Base-by-base conservation (phyloP, 1,140 invertebrate species). In the Dreissena polymorpha region DNA sequence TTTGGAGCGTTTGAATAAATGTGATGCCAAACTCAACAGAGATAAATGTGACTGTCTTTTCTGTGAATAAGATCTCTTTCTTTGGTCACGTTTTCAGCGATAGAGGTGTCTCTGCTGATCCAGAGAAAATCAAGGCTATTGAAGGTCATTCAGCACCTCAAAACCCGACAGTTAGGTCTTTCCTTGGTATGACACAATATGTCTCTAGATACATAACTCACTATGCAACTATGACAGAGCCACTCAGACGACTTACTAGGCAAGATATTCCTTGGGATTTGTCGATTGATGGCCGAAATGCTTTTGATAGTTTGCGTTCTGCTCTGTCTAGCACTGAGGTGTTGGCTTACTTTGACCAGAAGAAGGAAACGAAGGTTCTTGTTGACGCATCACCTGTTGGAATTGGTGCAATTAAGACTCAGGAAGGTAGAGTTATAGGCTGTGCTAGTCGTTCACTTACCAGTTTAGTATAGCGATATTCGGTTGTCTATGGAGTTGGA, bases 361-460 rank as follows among this genome's bases (percentile, higher is more conserved):
- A 55, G 12, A 67, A 72, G 18, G 10, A 25, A 27, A 85, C 86
- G 0, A 39, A 75, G 14, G 16, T 87, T 12, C 6, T 77, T 29
- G 91, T 92, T 10, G 93, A 81, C 71, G 78, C 69, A 23, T 63
- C 23, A 90, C 71, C 93, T 92, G 23, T 90, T 92, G n/a, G 92
- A 87, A 12, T 80, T 93, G 67, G 92, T 90, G n/a, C 91, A 88
- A 13, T 91, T 93, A 6, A 72, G 93, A 27, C 57, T 89, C 69
- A 80, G 23, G 29, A 65, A 49, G 68, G 65, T 6, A 69, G 60
- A 25, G 51, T 78, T 68, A 18, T 78, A 6, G 18, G 49, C 18
- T 69, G 68, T 55, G 76, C 76, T 16, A 78, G 76, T 55, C 50
- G 76, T 69, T 63, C 76, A 6, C 53, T 78, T 29, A 69, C 64